Conservation (phyloP, 2,797 vertebrate species). For the Bovichtus diacanthus region DNA sequence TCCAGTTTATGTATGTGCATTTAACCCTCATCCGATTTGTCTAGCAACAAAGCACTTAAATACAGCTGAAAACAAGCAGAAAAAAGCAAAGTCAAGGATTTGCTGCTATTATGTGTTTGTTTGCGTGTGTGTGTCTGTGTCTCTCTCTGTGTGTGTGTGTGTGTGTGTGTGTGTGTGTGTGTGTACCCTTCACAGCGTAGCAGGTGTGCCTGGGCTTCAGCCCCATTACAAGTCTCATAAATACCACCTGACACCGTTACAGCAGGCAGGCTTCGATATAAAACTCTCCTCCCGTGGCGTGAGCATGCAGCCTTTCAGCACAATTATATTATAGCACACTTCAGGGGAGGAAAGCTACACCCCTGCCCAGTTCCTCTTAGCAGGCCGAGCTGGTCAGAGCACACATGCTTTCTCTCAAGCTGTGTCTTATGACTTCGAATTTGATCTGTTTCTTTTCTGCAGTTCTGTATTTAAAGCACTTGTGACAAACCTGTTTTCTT, state of each 20-base stretch:
- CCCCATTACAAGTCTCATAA: conserved; percentile 76
- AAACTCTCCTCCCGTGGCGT: conserved; percentile 64
- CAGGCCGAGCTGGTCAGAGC: conserved; percentile 12
- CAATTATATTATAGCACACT: conserved; percentile 65
- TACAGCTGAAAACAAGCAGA: conserved; percentile 7
- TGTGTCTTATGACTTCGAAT: background rate
- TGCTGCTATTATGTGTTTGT: background rate
- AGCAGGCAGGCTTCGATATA: conserved; percentile 70
- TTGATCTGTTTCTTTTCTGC: conserved; percentile 18
- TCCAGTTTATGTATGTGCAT: conserved; percentile 12
- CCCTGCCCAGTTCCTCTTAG: conserved; percentile 36
- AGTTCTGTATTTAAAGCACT: conserved; percentile 8
- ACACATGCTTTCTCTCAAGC: conserved; percentile 23
- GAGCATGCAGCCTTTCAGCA: conserved; percentile 64
- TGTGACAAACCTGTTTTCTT: conserved; percentile 21
- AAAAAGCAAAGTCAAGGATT: conserved; percentile 29
- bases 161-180: background rate
- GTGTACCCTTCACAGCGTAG: conserved; percentile 34
- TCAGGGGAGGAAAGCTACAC: conserved; percentile 48
- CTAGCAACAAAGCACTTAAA: background rate
- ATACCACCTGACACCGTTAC: conserved; percentile 76
- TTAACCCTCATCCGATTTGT: conserved; percentile 16
- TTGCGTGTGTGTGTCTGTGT: conserved; percentile 1
- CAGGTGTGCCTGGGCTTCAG: conserved; percentile 72
- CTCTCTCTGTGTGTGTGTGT: background rate